These are phyloP conservation scores for Cairina moschata DNA, from an alignment of 2,113 vertebrate genomes.

Conservation along the genomic window DNA sequence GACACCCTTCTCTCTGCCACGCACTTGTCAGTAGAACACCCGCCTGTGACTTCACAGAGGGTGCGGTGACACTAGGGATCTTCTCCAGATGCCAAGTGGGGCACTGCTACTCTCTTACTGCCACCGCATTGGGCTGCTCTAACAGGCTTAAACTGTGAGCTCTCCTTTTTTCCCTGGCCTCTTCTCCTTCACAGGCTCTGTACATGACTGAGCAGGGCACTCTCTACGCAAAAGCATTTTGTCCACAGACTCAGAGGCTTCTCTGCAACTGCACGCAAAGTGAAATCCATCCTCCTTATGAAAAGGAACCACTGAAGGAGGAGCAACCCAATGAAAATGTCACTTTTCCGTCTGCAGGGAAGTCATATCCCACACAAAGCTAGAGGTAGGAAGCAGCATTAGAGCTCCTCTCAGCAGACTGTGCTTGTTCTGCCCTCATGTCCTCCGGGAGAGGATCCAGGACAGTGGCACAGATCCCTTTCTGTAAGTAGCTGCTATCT, in stretches of 20 bases:
- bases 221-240: rapidly evolving
- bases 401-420: not conserved
- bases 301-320: not conserved
- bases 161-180: too few species aligned
- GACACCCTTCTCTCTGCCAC: rapidly evolving
- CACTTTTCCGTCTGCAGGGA: not conserved
- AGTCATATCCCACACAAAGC: not conserved
- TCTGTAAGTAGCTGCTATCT: not conserved
- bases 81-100: rapidly evolving
- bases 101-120: not conserved
- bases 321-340: not conserved
- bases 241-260: not conserved
- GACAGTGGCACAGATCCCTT: rapidly evolving
- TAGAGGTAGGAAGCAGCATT: not conserved
- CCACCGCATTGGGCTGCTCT: rapidly evolving
- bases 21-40: rapidly evolving
- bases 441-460: not conserved
- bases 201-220: not conserved
- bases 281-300: not conserved
- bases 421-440: rapidly evolving
- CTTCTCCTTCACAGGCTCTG: not conserved
- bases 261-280: not conserved
- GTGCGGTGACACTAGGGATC: rapidly evolving
- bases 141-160: rapidly evolving
- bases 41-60: not conserved